Conservation (phyloP, 2,888 invertebrate species). For the Glyphotaelius pellucidus region DNA sequence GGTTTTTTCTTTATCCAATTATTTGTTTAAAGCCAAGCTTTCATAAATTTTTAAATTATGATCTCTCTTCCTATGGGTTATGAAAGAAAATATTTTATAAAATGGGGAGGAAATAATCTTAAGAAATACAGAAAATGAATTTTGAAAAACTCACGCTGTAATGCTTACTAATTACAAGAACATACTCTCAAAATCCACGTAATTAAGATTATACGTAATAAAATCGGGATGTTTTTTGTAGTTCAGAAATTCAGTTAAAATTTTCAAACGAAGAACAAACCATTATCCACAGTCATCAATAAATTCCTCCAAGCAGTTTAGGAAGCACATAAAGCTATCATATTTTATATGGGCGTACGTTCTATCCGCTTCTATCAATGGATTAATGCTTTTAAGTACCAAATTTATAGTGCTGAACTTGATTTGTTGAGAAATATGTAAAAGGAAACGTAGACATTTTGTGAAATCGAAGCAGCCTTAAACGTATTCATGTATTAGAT, state of each 20-base stretch:
- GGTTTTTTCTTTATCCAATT: no score
- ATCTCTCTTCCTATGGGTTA: no score
- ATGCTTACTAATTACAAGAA: neutral
- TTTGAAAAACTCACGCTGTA: no score
- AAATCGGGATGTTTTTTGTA: neutral
- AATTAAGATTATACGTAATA: neutral
- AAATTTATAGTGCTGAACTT: neutral
- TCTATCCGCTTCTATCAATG: neutral
- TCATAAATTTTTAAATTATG: no score
- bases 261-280: neutral
- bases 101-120: no score
- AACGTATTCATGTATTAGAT: no score
- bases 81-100: no score
- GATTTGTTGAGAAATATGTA: neutral
- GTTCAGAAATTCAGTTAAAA: neutral
- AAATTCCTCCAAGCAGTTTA: neutral
- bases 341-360: neutral
- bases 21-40: no score
- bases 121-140: no score
- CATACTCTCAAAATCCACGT: neutral
- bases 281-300: constrained; percentile 21
- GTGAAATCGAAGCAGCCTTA: neutral
- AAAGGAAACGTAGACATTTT: neutral
- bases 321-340: constrained; percentile 16
- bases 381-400: neutral